Conservation (phyloP, 2,888 invertebrate species). For the Tryphoninae sp. region DNA sequence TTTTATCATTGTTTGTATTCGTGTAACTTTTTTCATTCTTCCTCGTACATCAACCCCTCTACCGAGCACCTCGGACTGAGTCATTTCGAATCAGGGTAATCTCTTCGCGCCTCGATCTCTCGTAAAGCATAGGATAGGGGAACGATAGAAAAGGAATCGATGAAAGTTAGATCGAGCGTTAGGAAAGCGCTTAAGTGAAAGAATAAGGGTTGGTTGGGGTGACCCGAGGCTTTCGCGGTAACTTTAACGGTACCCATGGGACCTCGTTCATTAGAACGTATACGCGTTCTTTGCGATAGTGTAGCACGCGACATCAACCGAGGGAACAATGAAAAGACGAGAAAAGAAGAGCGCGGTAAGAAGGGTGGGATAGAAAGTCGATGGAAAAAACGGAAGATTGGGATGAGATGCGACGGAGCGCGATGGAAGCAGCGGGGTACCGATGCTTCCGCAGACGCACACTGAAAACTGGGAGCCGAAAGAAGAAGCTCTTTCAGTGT, state of each 20-base stretch:
- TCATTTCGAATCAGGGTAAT: constrained; percentile 10
- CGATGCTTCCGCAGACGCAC: constrained; percentile 48
- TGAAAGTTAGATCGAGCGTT: constrained; percentile 42
- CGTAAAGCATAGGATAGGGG: background rate
- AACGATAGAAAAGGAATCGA: constrained; percentile 29
- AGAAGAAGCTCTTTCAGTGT: constrained; percentile 59
- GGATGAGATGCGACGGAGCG: constrained; percentile 46
- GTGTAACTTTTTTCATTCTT: constrained; percentile 3
- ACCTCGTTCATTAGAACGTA: constrained; percentile 46
- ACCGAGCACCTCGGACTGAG: background rate
- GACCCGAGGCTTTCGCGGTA: constrained; percentile 17
- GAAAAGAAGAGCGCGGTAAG: constrained; percentile 3
- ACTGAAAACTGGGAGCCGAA: constrained; percentile 22
- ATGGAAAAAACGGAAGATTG: constrained; percentile 32
- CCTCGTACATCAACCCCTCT: background rate
- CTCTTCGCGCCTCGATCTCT: constrained; percentile 11
- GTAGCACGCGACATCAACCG: constrained; percentile 42
- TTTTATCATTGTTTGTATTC: background rate
- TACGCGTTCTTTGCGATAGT: constrained; percentile 8
- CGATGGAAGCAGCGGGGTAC: constrained; percentile 25
- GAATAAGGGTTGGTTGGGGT: constrained; percentile 27
- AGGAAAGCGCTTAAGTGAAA: constrained; percentile 34
- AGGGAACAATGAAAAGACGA: constrained; percentile 42
- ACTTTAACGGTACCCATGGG: constrained; percentile 32
- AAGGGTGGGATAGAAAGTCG: constrained; percentile 6